Conservation (phyloP, 2,797 vertebrate genomes). For the Eutrigla gurnardus region DNA sequence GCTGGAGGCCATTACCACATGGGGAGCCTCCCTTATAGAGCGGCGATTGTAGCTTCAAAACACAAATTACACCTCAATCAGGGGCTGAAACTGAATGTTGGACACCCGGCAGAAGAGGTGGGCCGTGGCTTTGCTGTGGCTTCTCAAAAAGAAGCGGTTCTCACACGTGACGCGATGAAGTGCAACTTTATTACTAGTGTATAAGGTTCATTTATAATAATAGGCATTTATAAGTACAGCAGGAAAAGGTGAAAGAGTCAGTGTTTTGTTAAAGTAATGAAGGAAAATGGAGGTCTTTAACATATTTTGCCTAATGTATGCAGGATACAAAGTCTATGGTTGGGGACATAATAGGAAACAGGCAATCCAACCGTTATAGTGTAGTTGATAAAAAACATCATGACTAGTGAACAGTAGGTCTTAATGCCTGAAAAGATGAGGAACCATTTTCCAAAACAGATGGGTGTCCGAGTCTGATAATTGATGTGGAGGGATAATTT, state of each 20-base stretch:
- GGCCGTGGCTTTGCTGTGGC: too few species aligned
- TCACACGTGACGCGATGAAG: neutral
- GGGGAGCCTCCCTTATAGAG: constrained; percentile 12
- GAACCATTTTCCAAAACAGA: constrained; percentile 7
- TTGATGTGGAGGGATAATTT: constrained; percentile 27
- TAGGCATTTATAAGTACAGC: neutral
- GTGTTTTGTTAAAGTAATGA: neutral
- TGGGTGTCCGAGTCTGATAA: constrained; percentile 24
- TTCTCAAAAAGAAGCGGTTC: neutral
- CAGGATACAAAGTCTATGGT: neutral
- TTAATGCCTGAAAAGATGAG: constrained; percentile 5
- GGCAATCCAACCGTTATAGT: neutral
- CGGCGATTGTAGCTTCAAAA: neutral
- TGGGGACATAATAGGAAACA: neutral
- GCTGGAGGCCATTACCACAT: constrained; percentile 36
- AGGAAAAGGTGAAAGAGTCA: neutral
- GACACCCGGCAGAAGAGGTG: neutral
- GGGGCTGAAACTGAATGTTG: neutral
- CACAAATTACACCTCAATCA: constrained; percentile 9
- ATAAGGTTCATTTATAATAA: too few species aligned
- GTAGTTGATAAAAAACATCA: neutral
- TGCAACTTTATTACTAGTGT: too few species aligned
- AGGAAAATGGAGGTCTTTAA: neutral
- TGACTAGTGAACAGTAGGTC: neutral
- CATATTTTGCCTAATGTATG: neutral